Conservation (phyloP, 2,113 vertebrate species). For the Astur gentilis region DNA sequence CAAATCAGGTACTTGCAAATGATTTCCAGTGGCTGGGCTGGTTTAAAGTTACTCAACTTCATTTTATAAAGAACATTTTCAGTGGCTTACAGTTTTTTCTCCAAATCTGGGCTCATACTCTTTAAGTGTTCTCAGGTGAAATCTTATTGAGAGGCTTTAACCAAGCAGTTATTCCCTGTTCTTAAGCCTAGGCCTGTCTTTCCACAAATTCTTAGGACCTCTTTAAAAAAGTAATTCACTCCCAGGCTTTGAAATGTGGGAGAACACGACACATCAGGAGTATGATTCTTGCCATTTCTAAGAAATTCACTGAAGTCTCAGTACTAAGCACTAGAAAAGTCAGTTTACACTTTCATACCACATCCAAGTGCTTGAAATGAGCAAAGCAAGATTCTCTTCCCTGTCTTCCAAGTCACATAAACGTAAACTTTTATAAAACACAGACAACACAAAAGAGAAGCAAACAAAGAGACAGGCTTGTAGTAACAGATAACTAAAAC, state of each 20-base stretch:
- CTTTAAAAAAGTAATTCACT: not conserved
- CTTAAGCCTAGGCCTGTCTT: not conserved
- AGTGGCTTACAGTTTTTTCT: not conserved
- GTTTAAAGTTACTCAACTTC: not conserved
- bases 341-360: not conserved
- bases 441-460: not conserved
- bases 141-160: not conserved
- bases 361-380: not conserved
- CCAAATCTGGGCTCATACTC: not conserved
- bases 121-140: not conserved
- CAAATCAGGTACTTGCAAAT: not conserved
- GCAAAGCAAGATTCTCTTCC: not conserved
- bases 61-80: not conserved
- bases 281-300: not conserved
- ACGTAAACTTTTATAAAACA: not conserved
- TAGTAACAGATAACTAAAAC: not conserved
- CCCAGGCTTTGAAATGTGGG: not conserved
- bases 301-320: not conserved
- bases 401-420: not conserved
- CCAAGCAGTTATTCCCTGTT: not conserved
- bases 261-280: not conserved
- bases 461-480: not conserved
- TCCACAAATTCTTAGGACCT: not conserved
- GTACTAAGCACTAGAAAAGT: not conserved
- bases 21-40: not conserved